These are phyloP conservation scores for Perccottus glenii DNA, from an alignment of 2,113 vertebrate genomes.

Conservation along the genomic window DNA sequence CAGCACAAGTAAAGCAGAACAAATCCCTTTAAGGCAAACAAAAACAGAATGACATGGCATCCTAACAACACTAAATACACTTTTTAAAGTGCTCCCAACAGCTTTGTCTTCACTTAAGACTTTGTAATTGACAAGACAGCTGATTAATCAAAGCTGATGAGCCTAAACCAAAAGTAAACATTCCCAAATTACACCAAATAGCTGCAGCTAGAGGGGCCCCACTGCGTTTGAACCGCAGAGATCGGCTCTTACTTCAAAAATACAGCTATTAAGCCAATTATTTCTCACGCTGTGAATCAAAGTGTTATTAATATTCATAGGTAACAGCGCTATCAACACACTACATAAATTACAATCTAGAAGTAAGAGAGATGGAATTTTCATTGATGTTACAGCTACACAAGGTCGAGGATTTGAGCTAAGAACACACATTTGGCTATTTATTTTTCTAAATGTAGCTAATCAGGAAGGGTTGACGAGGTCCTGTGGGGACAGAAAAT, in stretches of 20 bases:
- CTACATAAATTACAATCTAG: conserved; percentile 32
- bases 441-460: conserved; percentile 33
- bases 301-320: conserved; percentile 37
- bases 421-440: background rate
- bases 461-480: conserved; percentile 36
- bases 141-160: conserved; percentile 49
- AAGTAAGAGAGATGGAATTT: conserved; percentile 23
- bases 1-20: conserved; percentile 75
- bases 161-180: conserved; percentile 45
- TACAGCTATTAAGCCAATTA: conserved; percentile 31
- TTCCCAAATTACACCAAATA: conserved; percentile 33
- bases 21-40: conserved; percentile 82
- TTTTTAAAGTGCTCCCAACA: conserved; percentile 42
- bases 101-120: conserved; percentile 32
- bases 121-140: conserved; percentile 26
- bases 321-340: conserved; percentile 18
- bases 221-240: conserved; percentile 40
- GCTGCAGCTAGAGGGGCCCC: conserved; percentile 31
- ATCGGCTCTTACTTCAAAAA: conserved; percentile 26
- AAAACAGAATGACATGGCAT: conserved; percentile 40
- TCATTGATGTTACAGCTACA: conserved; percentile 20
- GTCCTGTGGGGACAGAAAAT: conserved; percentile 22
- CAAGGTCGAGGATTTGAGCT: conserved; percentile 19
- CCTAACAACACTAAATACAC: conserved; percentile 37
- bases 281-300: conserved; percentile 39